These are phyloP conservation scores for Podiceps cristatus DNA, from an alignment of 2,113 vertebrate genomes.

Conservation along the genomic window DNA sequence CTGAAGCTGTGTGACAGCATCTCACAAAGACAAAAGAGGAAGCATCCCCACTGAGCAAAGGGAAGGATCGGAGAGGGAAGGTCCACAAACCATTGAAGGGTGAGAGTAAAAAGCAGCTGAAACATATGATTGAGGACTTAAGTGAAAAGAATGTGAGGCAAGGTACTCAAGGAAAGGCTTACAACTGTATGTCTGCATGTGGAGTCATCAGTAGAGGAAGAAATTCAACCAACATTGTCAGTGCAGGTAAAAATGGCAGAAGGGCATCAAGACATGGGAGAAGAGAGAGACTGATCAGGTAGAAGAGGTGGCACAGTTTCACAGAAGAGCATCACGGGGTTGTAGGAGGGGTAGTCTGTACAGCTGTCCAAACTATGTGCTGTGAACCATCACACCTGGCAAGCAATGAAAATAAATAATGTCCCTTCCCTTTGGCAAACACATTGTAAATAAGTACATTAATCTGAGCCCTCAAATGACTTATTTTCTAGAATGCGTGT, in stretches of 20 bases:
- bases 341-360: not conserved
- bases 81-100: not conserved
- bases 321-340: rapidly evolving
- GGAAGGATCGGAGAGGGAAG: not conserved
- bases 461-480: not conserved
- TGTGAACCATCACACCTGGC: not conserved
- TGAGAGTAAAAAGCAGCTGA: not conserved
- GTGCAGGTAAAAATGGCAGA: not conserved
- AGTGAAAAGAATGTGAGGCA: not conserved
- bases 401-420: not conserved
- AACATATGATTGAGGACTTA: not conserved
- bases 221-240: not conserved
- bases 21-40: not conserved
- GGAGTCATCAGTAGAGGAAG: not conserved
- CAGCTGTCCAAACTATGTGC: not conserved
- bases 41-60: not conserved
- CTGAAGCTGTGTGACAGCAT: not conserved
- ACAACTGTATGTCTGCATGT: not conserved
- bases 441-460: not conserved
- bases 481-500: not conserved
- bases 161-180: not conserved
- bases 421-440: not conserved
- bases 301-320: not conserved
- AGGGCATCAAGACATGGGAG: not conserved
- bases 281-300: not conserved